Evolutionary conservation across 2,113 vertebrate species (phyloP).

Genomic region (Carollia perspicillata): DNA sequence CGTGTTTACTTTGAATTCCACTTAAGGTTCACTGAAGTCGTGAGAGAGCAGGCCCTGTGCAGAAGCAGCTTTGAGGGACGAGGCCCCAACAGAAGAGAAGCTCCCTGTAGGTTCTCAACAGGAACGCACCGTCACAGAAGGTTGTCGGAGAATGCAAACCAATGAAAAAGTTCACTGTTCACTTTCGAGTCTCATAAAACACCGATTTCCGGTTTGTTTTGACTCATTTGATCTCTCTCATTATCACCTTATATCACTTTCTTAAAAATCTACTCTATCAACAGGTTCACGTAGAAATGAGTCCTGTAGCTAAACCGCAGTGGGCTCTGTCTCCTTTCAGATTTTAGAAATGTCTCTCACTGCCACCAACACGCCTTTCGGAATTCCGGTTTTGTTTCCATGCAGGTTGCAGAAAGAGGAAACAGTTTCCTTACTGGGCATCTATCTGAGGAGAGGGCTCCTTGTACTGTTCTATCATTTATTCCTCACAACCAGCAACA

Average conservation of each 20-base stretch:
- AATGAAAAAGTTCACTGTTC: background rate
- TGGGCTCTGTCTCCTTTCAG: background rate
- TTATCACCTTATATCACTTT: background rate
- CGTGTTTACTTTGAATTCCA: background rate
- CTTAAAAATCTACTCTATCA: background rate
- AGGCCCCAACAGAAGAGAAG: background rate
- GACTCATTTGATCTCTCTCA: background rate
- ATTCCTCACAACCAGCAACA: background rate
- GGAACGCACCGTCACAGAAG: background rate
- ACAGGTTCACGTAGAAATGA: background rate
- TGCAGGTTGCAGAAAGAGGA: background rate
- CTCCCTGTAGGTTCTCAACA: background rate
- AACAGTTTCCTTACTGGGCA: background rate
- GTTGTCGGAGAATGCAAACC: background rate
- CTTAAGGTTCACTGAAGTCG: background rate
- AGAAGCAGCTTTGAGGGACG: background rate
- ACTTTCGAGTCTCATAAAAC: background rate
- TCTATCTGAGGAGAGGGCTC: background rate
- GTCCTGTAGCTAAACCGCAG: background rate
- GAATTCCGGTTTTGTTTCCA: background rate
- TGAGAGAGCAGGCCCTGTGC: background rate
- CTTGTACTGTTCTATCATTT: background rate
- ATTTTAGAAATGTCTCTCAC: background rate
- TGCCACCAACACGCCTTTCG: background rate
- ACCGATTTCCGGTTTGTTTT: background rate